Conservation (phyloP, 2,888 invertebrate species). For the Lasioglossum malachurum region DNA sequence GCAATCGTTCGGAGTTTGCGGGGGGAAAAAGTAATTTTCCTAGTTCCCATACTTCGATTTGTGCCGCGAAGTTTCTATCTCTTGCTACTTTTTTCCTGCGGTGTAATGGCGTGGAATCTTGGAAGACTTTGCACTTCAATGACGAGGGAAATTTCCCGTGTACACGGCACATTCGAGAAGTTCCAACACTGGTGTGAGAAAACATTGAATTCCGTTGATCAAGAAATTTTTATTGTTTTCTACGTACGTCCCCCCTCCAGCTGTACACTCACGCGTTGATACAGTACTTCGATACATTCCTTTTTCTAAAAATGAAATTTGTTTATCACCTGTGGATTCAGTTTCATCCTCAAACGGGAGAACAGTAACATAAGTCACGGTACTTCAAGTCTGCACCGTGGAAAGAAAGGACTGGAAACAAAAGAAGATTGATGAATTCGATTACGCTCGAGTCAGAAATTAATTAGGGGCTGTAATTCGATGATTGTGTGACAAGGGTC, state of each 20-base stretch:
- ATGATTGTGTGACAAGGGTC: slow-evolving; percentile 4
- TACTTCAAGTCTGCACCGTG: neutral
- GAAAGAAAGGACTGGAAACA: neutral
- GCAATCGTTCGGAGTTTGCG: slow-evolving; percentile 7
- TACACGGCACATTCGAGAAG: neutral
- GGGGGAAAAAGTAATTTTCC: slow-evolving; percentile 10
- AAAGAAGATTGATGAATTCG: slow-evolving; percentile 34
- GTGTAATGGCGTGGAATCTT: slow-evolving; percentile 36
- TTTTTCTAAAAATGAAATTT: neutral
- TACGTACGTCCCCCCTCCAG: neutral
- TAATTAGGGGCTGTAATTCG: slow-evolving; percentile 35
- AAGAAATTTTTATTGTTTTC: neutral
- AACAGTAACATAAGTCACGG: neutral
- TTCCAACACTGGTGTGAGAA: neutral
- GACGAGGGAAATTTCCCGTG: neutral
- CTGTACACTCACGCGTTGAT: neutral
- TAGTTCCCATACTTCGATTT: slow-evolving; percentile 33
- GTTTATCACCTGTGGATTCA: neutral
- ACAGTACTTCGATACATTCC: neutral
- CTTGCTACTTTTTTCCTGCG: neutral
- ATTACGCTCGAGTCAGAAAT: slow-evolving; percentile 37
- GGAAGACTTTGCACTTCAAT: neutral
- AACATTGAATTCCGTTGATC: neutral
- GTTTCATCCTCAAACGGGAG: neutral
- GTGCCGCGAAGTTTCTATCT: neutral